These are phyloP conservation scores for Rotaria macrura DNA, from an alignment of 2,888 invertebrate genomes.

Conservation along the genomic window DNA sequence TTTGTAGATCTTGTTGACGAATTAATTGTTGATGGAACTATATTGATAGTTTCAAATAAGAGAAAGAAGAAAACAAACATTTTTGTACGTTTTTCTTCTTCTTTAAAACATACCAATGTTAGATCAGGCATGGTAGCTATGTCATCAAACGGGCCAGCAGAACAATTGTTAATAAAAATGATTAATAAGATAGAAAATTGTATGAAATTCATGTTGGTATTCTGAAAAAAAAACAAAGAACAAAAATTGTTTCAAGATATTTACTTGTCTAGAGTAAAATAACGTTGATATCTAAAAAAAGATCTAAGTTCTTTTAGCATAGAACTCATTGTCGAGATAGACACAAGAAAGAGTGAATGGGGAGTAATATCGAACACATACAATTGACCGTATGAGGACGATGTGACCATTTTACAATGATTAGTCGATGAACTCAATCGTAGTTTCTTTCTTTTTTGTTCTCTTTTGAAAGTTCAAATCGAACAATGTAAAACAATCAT, in stretches of 20 bases:
- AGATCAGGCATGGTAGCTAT: not conserved
- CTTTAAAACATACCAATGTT: not conserved
- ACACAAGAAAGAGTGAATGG: not conserved
- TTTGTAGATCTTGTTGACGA: conserved; percentile 10
- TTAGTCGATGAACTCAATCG: not conserved
- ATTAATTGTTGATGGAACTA: conserved; percentile 13
- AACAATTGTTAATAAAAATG: not conserved
- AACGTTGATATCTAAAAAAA: no score
- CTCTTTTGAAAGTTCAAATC: not conserved
- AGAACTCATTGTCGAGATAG: not conserved
- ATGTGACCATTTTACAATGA: not conserved
- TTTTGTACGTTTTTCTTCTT: not conserved
- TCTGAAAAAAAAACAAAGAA: no score
- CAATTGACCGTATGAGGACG: not conserved
- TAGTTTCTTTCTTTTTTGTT: not conserved
- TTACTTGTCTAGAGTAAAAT: no score
- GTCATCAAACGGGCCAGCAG: not conserved
- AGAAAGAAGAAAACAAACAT: not conserved
- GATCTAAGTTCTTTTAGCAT: not conserved
- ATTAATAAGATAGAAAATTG: not conserved
- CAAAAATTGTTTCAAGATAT: no score
- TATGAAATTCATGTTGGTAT: not conserved
- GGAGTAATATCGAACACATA: not conserved
- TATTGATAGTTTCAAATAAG: not conserved
- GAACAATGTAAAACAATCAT: not conserved